Percentiles rank a stretch among this genome's conserved stretches.
phyloP scores from a whole-genome alignment of 2,888 invertebrate genomes.

The Sesia apiformis region DNA sequence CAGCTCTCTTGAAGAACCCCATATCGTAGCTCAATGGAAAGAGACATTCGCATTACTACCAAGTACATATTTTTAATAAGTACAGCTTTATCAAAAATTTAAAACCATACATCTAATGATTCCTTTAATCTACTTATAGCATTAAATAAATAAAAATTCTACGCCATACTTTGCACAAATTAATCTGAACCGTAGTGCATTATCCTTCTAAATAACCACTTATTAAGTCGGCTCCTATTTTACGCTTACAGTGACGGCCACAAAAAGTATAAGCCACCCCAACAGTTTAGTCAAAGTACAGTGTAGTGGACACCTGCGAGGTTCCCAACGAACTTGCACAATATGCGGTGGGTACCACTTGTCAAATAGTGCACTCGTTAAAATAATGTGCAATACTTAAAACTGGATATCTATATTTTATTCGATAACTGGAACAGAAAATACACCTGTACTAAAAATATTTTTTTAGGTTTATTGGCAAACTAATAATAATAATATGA shows the following conservation, averaged over 20 bases:
- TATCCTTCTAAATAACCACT: conserved; percentile 55
- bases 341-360: conserved; percentile 43
- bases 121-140: conserved; percentile 2
- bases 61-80: no score
- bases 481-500: no score
- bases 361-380: conserved; percentile 13
- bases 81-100: no score
- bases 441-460: no score
- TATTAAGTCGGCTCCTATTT: conserved; percentile 61
- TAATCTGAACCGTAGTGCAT: conserved; percentile 37
- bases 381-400: conserved; percentile 12
- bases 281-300: conserved; percentile 23
- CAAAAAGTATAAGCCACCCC: conserved; percentile 54
- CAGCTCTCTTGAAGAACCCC: no score
- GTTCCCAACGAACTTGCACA: conserved; percentile 56
- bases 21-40: no score
- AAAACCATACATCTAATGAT: neutral
- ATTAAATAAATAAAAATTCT: conserved; percentile 13
- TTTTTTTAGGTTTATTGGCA: no score
- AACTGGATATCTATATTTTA: no score
- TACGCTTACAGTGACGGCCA: conserved; percentile 48
- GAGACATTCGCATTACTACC: no score
- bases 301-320: conserved; percentile 50
- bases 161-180: conserved; percentile 23
- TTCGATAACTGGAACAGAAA: no score